These are phyloP conservation scores for Grammomys dolichurus DNA, from an alignment of 2,113 vertebrate genomes.

Conservation along the genomic window DNA sequence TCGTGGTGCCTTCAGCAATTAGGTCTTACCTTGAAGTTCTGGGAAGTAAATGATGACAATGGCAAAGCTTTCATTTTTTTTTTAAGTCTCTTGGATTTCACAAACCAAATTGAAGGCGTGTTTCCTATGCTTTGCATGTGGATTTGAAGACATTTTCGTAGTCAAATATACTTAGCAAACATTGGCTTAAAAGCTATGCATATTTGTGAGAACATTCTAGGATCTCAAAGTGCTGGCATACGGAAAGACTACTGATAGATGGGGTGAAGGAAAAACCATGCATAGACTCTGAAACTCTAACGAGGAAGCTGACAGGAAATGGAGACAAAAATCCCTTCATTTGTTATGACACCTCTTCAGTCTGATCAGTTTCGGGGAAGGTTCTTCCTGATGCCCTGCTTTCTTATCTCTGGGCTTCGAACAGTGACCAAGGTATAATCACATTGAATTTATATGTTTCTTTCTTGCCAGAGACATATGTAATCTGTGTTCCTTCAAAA, in stretches of 20 bases:
- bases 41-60: background rate
- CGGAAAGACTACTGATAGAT: constrained; percentile 8
- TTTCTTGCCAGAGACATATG: background rate
- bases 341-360: too few species aligned
- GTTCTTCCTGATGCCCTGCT: background rate
- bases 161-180: constrained; percentile 17
- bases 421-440: background rate
- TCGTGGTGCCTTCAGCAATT: background rate
- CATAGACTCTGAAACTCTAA: background rate
- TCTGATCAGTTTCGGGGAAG: background rate
- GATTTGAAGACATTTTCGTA: background rate
- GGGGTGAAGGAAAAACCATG: background rate
- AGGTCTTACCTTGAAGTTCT: background rate
- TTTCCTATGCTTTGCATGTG: background rate
- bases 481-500: background rate
- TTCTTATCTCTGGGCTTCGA: background rate
- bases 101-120: background rate
- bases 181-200: background rate
- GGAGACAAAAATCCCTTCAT: background rate
- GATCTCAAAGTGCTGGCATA: background rate
- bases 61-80: background rate
- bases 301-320: background rate
- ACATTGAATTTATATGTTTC: background rate
- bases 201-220: background rate
- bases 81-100: background rate